phyloP scores from a whole-genome alignment of 92 coral and sea anemone genomes.

The Palythoa grandiflora region DNA sequence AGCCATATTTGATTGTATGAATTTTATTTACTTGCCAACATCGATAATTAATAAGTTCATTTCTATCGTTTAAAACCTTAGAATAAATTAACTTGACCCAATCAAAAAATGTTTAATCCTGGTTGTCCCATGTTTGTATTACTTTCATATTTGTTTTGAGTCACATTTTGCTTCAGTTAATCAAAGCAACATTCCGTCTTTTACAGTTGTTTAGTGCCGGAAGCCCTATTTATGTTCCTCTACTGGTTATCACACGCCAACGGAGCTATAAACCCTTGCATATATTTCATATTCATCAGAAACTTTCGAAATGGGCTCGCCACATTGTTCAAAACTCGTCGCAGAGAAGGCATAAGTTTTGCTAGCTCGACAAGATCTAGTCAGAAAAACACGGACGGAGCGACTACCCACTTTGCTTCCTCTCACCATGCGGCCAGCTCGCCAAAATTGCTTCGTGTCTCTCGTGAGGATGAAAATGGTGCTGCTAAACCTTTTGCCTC shows the following conservation, averaged over 20 bases:
- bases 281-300: slow-evolving; percentile 43
- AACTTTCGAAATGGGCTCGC: slow-evolving; percentile 38
- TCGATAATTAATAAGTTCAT: too few relatives aligned
- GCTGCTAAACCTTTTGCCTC: background rate
- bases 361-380: slow-evolving; percentile 30
- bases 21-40: too few relatives aligned
- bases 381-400: background rate
- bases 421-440: slow-evolving; percentile 28
- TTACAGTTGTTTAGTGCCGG: slow-evolving; percentile 20
- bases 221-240: background rate
- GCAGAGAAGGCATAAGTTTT: background rate
- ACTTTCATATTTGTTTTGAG: too few relatives aligned
- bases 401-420: background rate
- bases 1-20: too few relatives aligned
- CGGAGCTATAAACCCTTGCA: slow-evolving; percentile 45
- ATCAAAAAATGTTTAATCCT: too few relatives aligned
- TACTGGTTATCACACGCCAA: slow-evolving; percentile 36
- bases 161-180: too few relatives aligned
- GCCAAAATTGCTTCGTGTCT: slow-evolving; percentile 18
- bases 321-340: background rate
- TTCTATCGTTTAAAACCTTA: too few relatives aligned
- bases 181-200: background rate
- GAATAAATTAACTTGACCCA: too few relatives aligned
- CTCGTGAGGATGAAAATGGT: background rate
- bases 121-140: too few relatives aligned